Percentiles rank a stretch among this genome's conserved stretches.
Evolutionary conservation across 2,888 invertebrate genomes (phyloP).

Genomic region (Tolmerus cingulatus): DNA sequence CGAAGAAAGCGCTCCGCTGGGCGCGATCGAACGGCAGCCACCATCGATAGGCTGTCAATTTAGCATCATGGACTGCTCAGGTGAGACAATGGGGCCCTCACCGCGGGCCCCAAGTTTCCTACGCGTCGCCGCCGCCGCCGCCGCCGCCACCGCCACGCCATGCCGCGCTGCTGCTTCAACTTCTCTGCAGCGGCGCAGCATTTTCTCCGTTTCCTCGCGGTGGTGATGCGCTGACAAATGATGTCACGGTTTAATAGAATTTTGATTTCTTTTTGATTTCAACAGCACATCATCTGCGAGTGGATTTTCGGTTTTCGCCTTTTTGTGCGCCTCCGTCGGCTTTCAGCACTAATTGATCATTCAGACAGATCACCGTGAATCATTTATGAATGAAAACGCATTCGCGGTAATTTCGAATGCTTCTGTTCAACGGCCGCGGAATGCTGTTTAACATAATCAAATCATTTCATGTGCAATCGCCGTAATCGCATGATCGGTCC

Average conservation of each 20-base stretch:
- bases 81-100: conserved; percentile 30
- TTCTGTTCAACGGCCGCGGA: not conserved
- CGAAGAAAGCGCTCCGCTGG: conserved; percentile 31
- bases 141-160: not conserved
- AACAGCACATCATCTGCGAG: conserved; percentile 24
- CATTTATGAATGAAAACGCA: conserved; percentile 29
- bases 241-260: conserved; percentile 48
- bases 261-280: conserved; percentile 43
- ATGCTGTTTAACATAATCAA: conserved; percentile 1
- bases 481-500: not conserved
- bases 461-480: not conserved
- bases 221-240: conserved; percentile 46
- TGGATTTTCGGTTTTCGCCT: conserved; percentile 28
- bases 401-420: not conserved
- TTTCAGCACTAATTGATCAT: conserved; percentile 40
- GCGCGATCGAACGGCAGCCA: conserved; percentile 35
- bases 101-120: not conserved
- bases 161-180: not conserved
- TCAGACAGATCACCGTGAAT: conserved; percentile 10
- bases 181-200: not conserved
- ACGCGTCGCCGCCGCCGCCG: not conserved
- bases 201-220: not conserved
- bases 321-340: not conserved
- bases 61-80: conserved; percentile 31
- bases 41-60: conserved; percentile 40